phyloP scores from a whole-genome alignment of 2,797 vertebrate species.

The Florisuga fusca region DNA sequence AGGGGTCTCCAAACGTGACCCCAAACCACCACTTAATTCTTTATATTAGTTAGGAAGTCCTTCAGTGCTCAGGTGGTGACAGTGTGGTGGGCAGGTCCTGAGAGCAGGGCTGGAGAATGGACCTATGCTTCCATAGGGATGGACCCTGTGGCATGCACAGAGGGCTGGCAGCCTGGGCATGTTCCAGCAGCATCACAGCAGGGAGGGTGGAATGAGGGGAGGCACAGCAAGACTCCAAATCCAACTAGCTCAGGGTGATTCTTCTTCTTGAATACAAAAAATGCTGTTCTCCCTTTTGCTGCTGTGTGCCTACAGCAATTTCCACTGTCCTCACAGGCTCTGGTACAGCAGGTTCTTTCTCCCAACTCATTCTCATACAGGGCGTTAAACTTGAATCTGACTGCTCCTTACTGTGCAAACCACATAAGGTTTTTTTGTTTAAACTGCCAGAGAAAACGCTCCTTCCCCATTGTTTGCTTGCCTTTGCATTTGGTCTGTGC shows the following conservation, averaged over 20 bases:
- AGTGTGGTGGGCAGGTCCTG: accelerated
- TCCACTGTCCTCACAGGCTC: neutral
- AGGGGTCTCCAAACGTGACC: neutral
- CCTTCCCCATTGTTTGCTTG: neutral
- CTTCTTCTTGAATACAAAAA: neutral
- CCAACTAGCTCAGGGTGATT: neutral
- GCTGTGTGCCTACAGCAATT: neutral
- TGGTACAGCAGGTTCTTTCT: neutral
- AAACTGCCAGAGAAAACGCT: neutral
- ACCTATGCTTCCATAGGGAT: accelerated
- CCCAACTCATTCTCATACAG: neutral
- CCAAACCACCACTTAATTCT: neutral
- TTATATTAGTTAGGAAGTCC: neutral
- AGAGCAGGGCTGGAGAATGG: neutral
- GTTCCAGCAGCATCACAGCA: neutral
- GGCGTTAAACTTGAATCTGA: neutral
- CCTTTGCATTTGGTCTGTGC: neutral
- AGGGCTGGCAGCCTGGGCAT: neutral
- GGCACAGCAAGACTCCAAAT: neutral
- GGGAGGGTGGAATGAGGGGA: neutral
- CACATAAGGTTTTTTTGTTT: neutral
- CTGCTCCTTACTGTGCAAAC: neutral
- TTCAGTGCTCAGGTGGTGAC: accelerated
- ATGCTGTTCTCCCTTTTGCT: neutral
- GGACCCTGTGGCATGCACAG: accelerated